Conservation (phyloP, 2,113 vertebrate genomes). For the Hippoglossus stenolepis region DNA sequence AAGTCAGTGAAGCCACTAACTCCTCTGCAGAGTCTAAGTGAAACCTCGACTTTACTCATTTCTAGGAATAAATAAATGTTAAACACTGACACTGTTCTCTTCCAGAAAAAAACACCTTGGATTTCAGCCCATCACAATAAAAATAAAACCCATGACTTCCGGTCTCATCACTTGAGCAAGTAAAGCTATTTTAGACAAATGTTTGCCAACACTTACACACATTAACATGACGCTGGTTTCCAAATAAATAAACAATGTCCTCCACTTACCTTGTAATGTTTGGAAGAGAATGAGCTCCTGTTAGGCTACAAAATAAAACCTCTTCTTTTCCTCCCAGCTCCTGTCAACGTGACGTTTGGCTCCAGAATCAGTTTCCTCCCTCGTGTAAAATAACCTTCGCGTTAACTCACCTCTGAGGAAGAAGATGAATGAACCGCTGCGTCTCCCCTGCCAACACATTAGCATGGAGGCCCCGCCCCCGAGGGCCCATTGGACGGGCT, state of each 20-base stretch:
- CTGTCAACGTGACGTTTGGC: constrained; percentile 31
- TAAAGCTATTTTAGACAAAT: neutral
- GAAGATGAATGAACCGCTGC: constrained; percentile 82
- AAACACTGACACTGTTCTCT: neutral
- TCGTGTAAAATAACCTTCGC: constrained; percentile 54
- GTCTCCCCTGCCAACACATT: constrained; percentile 82
- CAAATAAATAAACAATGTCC: neutral
- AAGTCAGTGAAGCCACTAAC: constrained; percentile 2
- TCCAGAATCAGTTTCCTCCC: constrained; percentile 49
- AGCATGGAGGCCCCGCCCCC: constrained; percentile 63
- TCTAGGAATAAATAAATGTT: neutral
- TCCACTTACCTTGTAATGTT: constrained; percentile 60
- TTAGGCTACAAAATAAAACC: constrained; percentile 8
- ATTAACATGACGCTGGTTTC: constrained; percentile 9
- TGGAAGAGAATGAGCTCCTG: constrained; percentile 41
- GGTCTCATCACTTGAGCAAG: neutral
- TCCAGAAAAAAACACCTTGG: neutral
- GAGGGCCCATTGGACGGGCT: constrained; percentile 47
- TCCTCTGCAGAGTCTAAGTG: neutral
- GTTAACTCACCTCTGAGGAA: constrained; percentile 54
- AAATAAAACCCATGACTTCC: neutral
- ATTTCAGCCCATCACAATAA: constrained; percentile 2
- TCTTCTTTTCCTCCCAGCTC: constrained; percentile 6
- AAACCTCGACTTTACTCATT: neutral
- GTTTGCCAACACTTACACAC: constrained; percentile 9